Conservation (phyloP, 2,113 vertebrate species). For the Anser cygnoides region DNA sequence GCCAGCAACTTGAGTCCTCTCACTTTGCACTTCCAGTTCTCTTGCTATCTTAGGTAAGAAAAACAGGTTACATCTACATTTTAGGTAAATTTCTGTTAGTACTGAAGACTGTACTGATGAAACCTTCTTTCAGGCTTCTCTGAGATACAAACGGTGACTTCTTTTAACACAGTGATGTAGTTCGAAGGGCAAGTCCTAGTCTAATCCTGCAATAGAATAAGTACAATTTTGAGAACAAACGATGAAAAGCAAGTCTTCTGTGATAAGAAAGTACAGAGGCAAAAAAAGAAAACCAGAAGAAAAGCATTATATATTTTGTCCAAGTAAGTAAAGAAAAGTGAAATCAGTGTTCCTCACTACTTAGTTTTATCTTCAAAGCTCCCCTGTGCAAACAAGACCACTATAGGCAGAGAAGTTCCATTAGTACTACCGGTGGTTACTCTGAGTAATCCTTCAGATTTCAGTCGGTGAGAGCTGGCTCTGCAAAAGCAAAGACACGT, state of each 20-base stretch:
- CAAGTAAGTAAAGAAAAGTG: background rate
- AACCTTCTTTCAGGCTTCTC: background rate
- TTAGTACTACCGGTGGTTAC: background rate
- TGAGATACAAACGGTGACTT: background rate
- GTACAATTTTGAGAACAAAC: background rate
- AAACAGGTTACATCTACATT: background rate
- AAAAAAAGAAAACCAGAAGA: background rate
- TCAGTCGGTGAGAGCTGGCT: background rate
- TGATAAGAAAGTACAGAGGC: background rate
- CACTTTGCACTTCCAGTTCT: background rate
- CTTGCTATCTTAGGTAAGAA: background rate
- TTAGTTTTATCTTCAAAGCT: conserved; percentile 7
- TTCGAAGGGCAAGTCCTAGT: background rate
- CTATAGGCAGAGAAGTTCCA: background rate
- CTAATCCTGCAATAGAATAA: background rate
- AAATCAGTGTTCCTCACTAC: background rate
- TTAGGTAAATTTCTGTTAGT: background rate
- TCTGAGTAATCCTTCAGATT: conserved; percentile 11
- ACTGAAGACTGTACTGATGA: background rate
- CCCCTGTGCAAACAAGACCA: background rate
- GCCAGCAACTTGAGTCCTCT: background rate
- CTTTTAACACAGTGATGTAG: too few species aligned
- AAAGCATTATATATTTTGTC: background rate
- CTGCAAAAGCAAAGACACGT: background rate
- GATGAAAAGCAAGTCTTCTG: background rate